phyloP scores from a whole-genome alignment of 37 sponge, comb jelly and placozoan genomes.

The Oscarella lobularis region DNA sequence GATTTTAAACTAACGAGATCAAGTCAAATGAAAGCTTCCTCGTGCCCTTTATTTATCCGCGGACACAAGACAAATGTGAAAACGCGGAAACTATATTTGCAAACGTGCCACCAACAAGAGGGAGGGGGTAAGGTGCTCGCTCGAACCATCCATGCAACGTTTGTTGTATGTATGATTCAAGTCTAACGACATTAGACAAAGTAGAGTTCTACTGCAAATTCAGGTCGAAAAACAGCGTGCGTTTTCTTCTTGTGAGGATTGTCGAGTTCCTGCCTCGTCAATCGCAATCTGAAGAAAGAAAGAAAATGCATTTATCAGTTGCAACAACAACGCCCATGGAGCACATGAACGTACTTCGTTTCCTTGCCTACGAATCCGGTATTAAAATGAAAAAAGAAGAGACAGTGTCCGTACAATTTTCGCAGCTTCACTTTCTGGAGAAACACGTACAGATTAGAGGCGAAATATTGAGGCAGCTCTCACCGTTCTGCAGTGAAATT shows the following conservation, averaged over 20 bases:
- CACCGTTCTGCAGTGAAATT: not conserved
- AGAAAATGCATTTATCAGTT: too few species aligned
- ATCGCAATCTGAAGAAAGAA: not conserved
- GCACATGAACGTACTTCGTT: not conserved
- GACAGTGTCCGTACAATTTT: constrained; percentile 20
- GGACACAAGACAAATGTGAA: too few species aligned
- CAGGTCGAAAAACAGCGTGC: not conserved
- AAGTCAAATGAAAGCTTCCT: too few species aligned
- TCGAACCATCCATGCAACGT: too few species aligned
- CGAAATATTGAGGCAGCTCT: not conserved
- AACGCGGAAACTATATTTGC: too few species aligned
- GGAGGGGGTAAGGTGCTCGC: too few species aligned
- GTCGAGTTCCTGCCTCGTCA: not conserved
- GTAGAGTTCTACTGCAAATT: constrained; percentile 9
- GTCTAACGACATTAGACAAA: too few species aligned
- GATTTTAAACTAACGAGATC: too few species aligned
- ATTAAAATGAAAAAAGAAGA: constrained; percentile 54
- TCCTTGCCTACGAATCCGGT: constrained; percentile 39
- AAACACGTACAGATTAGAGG: not conserved
- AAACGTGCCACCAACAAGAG: too few species aligned
- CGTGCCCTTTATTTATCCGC: too few species aligned
- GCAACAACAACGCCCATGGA: not conserved
- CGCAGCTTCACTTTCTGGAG: not conserved
- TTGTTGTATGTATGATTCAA: too few species aligned
- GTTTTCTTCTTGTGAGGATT: constrained; percentile 7